These are phyloP conservation scores for Delphinus delphis DNA, from an alignment of 2,113 vertebrate species.

Conservation along the genomic window DNA sequence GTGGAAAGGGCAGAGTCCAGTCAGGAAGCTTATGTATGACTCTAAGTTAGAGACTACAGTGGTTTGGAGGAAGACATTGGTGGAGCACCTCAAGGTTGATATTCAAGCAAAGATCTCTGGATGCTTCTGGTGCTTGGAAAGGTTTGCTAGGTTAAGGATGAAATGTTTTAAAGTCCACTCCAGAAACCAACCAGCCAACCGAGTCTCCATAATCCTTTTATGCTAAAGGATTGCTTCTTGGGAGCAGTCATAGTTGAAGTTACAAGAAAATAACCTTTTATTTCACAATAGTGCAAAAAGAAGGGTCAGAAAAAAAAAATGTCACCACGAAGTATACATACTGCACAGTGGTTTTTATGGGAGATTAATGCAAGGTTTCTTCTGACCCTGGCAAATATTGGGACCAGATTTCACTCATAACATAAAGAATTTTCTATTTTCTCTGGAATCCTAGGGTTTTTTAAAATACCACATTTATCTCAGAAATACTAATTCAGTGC, in stretches of 20 bases:
- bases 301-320: constrained; percentile 79
- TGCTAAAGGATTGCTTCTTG: constrained; percentile 69
- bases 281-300: constrained; percentile 83
- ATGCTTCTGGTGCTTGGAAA: neutral
- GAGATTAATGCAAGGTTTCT: constrained; percentile 73
- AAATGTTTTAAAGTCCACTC: constrained; percentile 72
- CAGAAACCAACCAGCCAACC: constrained; percentile 17
- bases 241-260: constrained; percentile 42
- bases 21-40: neutral
- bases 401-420: constrained; percentile 76
- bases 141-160: constrained; percentile 51
- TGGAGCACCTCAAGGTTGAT: neutral
- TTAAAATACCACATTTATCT: constrained; percentile 60
- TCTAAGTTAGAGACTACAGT: neutral
- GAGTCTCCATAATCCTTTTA: constrained; percentile 60
- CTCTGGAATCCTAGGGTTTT: constrained; percentile 76
- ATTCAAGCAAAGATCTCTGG: constrained; percentile 43
- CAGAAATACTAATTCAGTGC: constrained; percentile 56
- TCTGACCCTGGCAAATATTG: constrained; percentile 78
- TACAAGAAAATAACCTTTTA: constrained; percentile 80
- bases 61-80: neutral
- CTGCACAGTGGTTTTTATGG: constrained; percentile 80
- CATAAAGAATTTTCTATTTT: constrained; percentile 75
- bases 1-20: neutral
- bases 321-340: constrained; percentile 76